Conservation (phyloP, 2,888 invertebrate genomes). For the Hedya salicella region DNA sequence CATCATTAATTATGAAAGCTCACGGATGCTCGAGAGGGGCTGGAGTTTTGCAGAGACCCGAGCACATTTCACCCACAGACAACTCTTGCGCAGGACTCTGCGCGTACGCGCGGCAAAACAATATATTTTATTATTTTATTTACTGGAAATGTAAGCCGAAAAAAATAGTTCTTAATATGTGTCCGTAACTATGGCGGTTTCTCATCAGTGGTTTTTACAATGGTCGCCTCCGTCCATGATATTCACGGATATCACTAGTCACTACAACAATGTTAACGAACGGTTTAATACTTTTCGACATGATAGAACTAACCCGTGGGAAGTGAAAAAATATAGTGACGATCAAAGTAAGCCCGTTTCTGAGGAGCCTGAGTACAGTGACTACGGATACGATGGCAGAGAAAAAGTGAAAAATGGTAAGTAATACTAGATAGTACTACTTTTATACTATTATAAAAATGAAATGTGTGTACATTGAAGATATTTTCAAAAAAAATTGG, state of each 20-base stretch:
- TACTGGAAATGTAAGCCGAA: not conserved
- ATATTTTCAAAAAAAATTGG: too few species aligned
- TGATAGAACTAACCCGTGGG: slow-evolving; percentile 45
- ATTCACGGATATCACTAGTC: slow-evolving; percentile 68
- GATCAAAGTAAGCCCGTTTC: slow-evolving; percentile 12
- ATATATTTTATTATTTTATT: slow-evolving; percentile 49
- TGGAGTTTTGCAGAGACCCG: slow-evolving; percentile 56
- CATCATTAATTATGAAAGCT: slow-evolving; percentile 28
- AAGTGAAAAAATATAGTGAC: slow-evolving; percentile 41
- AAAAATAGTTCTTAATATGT: not conserved
- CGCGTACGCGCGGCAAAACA: slow-evolving; percentile 60
- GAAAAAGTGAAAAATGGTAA: slow-evolving; percentile 30
- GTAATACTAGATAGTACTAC: not conserved
- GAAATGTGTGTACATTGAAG: too few species aligned
- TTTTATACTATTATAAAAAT: too few species aligned
- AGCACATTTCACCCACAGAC: slow-evolving; percentile 57
- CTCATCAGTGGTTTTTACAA: slow-evolving; percentile 81
- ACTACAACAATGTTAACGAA: slow-evolving; percentile 64
- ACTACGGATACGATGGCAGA: slow-evolving; percentile 17
- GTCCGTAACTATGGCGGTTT: slow-evolving; percentile 69
- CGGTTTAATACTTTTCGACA: slow-evolving; percentile 56
- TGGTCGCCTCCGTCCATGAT: slow-evolving; percentile 74
- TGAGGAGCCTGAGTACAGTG: slow-evolving; percentile 8
- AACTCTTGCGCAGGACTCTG: slow-evolving; percentile 57
- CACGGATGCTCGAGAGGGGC: slow-evolving; percentile 34